Conservation (phyloP, 2,888 invertebrate species). For the Adela reaumurella region DNA sequence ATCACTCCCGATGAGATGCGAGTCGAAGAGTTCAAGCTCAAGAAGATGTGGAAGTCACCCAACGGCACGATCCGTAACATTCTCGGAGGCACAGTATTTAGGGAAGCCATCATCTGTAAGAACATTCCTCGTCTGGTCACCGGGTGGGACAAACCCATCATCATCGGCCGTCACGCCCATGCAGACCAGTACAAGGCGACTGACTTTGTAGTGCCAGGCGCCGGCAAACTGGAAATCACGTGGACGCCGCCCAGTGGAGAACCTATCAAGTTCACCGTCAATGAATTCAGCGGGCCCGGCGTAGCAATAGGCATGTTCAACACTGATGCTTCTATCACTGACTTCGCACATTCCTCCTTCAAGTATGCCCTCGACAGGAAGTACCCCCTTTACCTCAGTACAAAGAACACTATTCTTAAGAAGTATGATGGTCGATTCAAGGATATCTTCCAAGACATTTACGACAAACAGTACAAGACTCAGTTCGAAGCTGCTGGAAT, state of each 20-base stretch:
- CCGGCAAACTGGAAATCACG: constrained; percentile 81
- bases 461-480: constrained; percentile 81
- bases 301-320: constrained; percentile 95
- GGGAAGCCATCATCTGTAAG: constrained; percentile 85
- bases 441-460: constrained; percentile 95
- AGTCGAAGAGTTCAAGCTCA: constrained; percentile 85
- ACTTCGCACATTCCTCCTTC: constrained; percentile 94
- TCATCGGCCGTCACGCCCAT: constrained; percentile 97
- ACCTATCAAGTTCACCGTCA: constrained; percentile 69
- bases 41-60: constrained; percentile 89
- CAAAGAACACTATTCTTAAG: constrained; percentile 96
- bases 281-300: constrained; percentile 84
- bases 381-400: constrained; percentile 90
- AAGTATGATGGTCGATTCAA: constrained; percentile 95
- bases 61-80: constrained; percentile 88
- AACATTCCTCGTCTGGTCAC: constrained; percentile 94
- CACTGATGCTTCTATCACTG: constrained; percentile 89
- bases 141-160: constrained; percentile 94
- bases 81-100: constrained; percentile 78
- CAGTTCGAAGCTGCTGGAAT: constrained; percentile 81
- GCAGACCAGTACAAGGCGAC: constrained; percentile 98
- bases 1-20: constrained; percentile 97
- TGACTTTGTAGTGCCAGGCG: constrained; percentile 91
- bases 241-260: constrained; percentile 69
- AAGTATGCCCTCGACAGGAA: constrained; percentile 81